Percentiles rank a stretch among this genome's conserved stretches.
Evolutionary conservation across 2,113 vertebrate species (phyloP).

Genomic region (Eptesicus fuscus): DNA sequence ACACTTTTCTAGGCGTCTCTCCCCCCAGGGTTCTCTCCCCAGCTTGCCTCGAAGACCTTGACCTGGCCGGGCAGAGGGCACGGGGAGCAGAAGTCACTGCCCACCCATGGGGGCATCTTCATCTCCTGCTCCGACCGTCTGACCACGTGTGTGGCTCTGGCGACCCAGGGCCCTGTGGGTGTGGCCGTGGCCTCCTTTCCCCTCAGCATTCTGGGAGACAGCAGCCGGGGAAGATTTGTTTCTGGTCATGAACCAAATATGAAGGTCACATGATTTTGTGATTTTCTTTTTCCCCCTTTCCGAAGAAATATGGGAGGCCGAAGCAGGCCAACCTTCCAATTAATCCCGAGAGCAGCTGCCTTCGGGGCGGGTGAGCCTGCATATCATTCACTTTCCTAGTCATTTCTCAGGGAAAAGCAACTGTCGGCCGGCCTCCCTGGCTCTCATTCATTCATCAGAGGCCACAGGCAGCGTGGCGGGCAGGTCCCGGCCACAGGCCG

Average conservation of each 20-base stretch:
- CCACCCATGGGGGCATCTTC: accelerated
- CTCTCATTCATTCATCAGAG: constrained; percentile 33
- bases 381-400: constrained; percentile 48
- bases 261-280: constrained; percentile 62
- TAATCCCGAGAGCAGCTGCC: constrained; percentile 56
- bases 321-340: constrained; percentile 67
- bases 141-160: not conserved
- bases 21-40: not conserved
- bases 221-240: constrained; percentile 71
- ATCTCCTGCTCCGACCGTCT: not conserved
- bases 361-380: constrained; percentile 58
- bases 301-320: constrained; percentile 40
- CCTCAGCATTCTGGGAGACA: constrained; percentile 47
- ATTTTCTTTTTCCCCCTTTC: constrained; percentile 47
- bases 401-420: constrained; percentile 52
- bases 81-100: not conserved
- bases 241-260: constrained; percentile 73
- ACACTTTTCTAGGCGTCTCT: not conserved
- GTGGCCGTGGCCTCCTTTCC: constrained; percentile 27
- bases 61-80: accelerated
- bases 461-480: not conserved
- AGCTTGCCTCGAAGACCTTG: accelerated
- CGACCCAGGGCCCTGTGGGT: constrained; percentile 9
- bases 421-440: not conserved
- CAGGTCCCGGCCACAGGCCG: accelerated